A percentile compares a stretch with the other conserved stretches of the same genome.
Evolutionary conservation across 2,113 vertebrate genomes (phyloP).

Genomic region (Saccopteryx bilineata): DNA sequence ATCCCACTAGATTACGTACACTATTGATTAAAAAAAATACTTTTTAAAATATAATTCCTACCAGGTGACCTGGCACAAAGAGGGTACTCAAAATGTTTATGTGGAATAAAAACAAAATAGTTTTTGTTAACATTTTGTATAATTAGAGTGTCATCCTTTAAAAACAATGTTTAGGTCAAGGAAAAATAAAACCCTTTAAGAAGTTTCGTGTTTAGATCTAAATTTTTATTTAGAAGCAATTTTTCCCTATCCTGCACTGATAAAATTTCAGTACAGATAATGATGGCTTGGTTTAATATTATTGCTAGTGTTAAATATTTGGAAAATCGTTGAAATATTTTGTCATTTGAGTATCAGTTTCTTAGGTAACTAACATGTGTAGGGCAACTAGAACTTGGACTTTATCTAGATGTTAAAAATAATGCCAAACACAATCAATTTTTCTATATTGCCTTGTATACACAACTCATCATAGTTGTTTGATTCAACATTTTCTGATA

Average conservation of each 20-base stretch:
- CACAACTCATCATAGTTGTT: background rate
- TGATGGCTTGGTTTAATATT: background rate
- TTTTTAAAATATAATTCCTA: background rate
- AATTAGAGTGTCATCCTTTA: background rate
- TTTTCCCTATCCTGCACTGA: background rate
- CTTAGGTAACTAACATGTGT: background rate
- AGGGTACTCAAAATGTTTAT: background rate
- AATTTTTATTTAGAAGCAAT: background rate
- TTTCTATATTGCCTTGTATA: background rate
- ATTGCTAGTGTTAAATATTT: background rate
- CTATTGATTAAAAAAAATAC: background rate
- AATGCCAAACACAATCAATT: background rate
- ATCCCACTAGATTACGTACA: background rate
- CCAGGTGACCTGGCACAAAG: background rate
- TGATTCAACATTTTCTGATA: conserved; percentile 4
- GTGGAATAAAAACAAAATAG: background rate
- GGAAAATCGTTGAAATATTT: background rate
- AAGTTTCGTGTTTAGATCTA: background rate
- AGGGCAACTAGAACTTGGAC: background rate
- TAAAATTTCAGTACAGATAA: background rate
- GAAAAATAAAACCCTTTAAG: background rate
- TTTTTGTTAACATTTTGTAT: background rate
- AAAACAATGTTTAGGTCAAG: background rate
- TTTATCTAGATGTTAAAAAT: background rate
- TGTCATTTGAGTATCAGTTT: background rate